phyloP scores from a whole-genome alignment of 2,888 invertebrate species.

The Trisateles emortualis region DNA sequence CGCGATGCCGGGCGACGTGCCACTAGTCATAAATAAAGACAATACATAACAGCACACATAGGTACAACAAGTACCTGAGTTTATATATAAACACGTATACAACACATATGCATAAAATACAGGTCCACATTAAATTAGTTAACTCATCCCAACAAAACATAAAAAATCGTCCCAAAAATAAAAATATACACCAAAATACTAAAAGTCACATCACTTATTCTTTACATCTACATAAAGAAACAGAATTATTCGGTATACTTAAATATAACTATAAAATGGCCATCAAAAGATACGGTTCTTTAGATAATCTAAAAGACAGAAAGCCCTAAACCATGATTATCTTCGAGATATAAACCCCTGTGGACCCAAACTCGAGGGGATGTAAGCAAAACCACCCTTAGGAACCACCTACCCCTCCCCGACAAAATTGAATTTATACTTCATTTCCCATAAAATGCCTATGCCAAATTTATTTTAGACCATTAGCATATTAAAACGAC shows the following conservation, averaged over 20 bases:
- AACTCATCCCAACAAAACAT: slow-evolving; percentile 47
- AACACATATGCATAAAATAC: not conserved
- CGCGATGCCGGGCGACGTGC: too few species aligned
- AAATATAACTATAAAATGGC: slow-evolving; percentile 45
- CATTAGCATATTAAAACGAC: slow-evolving; percentile 83
- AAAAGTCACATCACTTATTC: slow-evolving; percentile 35
- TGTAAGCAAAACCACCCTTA: slow-evolving; percentile 20
- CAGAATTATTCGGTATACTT: slow-evolving; percentile 32
- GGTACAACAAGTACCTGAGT: not conserved
- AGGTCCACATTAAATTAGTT: slow-evolving; percentile 21
- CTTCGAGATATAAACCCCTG: slow-evolving; percentile 51
- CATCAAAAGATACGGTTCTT: slow-evolving; percentile 41
- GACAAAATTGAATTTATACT: slow-evolving; percentile 79
- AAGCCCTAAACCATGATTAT: slow-evolving; percentile 60
- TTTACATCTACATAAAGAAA: slow-evolving; percentile 39
- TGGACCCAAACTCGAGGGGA: slow-evolving; percentile 23
- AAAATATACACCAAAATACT: slow-evolving; percentile 40
- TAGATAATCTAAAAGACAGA: slow-evolving; percentile 44
- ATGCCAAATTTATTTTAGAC: slow-evolving; percentile 81
- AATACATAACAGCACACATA: not conserved
- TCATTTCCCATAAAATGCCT: slow-evolving; percentile 80
- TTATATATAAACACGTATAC: not conserved
- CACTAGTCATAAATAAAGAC: not conserved
- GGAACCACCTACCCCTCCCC: slow-evolving; percentile 32
- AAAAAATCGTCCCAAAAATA: slow-evolving; percentile 42